Evolutionary conservation across 2,888 invertebrate genomes (phyloP).

Genomic region (Thecophora atra): DNA sequence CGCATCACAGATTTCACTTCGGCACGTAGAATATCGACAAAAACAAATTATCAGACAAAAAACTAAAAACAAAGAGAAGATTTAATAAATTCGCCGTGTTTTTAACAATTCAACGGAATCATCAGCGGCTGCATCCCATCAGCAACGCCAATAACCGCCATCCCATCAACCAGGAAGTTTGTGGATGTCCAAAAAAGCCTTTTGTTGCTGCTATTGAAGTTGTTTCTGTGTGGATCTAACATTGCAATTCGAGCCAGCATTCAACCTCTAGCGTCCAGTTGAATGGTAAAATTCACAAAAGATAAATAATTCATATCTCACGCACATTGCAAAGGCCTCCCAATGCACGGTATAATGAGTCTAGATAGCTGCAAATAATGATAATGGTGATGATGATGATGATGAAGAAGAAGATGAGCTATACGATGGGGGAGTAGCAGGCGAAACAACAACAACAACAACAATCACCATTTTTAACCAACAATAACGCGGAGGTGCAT

Average conservation of each 20-base stretch:
- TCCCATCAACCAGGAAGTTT: conserved; percentile 50
- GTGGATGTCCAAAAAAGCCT: conserved; percentile 19
- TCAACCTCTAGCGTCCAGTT: neutral
- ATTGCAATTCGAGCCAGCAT: neutral
- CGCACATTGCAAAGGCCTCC: conserved; percentile 53
- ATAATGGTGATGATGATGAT: conserved; percentile 39
- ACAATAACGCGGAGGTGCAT: conserved; percentile 23
- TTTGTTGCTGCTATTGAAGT: conserved; percentile 25
- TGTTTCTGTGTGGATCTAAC: conserved; percentile 16
- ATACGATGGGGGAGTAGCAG: conserved; percentile 23
- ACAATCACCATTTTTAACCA: conserved; percentile 42
- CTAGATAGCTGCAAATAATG: conserved; percentile 27
- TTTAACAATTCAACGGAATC: conserved; percentile 39
- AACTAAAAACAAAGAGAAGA: conserved; percentile 39
- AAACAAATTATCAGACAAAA: conserved; percentile 57
- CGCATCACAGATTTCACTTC: neutral
- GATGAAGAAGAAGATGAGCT: conserved; percentile 6
- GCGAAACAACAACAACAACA: conserved; percentile 41
- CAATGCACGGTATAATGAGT: conserved; percentile 33
- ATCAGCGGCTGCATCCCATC: conserved; percentile 20
- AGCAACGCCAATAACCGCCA: conserved; percentile 16
- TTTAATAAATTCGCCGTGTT: conserved; percentile 50
- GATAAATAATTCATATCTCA: conserved; percentile 65
- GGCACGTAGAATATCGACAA: conserved; percentile 21
- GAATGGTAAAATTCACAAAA: conserved; percentile 48